A percentile compares a stretch with the other conserved stretches of the same genome.
Evolutionary conservation across 2,113 vertebrate genomes (phyloP).

Genomic region (Entomyzon cyanotis): DNA sequence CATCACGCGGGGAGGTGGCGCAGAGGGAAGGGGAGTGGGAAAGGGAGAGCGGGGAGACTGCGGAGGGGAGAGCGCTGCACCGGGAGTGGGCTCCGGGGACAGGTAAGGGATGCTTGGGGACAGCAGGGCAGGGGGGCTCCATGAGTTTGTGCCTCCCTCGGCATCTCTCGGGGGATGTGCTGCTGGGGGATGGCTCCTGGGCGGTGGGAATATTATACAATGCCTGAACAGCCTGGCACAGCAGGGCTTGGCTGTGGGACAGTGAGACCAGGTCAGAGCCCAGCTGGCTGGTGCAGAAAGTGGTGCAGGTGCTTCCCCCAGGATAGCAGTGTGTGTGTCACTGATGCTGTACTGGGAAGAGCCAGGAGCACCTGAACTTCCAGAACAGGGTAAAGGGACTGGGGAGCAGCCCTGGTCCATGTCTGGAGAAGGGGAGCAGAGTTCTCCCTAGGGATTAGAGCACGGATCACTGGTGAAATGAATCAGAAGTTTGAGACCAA

Average conservation of each 20-base stretch:
- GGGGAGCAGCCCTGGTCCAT: neutral
- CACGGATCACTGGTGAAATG: fast-evolving
- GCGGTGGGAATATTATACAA: neutral
- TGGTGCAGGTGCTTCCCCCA: neutral
- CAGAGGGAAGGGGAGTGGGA: neutral
- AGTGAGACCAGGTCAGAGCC: neutral
- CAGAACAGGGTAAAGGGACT: neutral
- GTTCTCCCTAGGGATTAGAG: neutral
- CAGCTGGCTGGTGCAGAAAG: neutral
- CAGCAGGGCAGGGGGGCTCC: neutral
- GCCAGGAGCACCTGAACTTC: neutral
- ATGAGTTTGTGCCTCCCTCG: fast-evolving
- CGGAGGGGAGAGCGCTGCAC: neutral
- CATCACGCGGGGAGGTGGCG: conserved; percentile 22
- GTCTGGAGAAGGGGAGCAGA: neutral
- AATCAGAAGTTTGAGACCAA: neutral
- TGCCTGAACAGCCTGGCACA: neutral
- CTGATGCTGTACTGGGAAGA: neutral
- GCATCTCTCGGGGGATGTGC: neutral
- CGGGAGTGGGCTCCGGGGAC: neutral
- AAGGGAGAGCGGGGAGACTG: conserved; percentile 31
- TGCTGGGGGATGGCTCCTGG: neutral
- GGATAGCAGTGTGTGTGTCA: neutral
- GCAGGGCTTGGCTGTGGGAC: neutral
- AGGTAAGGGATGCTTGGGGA: conserved; percentile 13